Evolutionary conservation across 1,140 invertebrate species (phyloP), one percentile per base, ranked within the genome.

Genomic region (Gryon sp.): DNA sequence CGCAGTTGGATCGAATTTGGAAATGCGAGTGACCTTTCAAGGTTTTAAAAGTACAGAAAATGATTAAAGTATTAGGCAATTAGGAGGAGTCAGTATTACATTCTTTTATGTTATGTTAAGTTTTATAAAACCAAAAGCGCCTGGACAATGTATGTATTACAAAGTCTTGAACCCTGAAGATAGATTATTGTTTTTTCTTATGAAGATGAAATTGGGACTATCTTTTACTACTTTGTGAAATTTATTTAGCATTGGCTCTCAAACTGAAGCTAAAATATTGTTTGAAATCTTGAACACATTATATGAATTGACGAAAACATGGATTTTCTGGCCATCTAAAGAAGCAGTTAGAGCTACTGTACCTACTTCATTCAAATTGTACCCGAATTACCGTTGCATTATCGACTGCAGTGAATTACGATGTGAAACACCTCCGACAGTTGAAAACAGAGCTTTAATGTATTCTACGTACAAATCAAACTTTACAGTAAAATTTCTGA

Each of bases 31-130:
- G 3, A 0, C n/a, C 7, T 68, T 68, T 30, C 28, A 38, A 46
- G 50, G 63, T 28, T 68, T 38, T 30, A 20, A 18, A 26, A 28
- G 20, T 32, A 38, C 57, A 14, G 20, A 11, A 26, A 15, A 20
- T 7, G 32, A 68, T 38, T 28, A 34, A 28, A 38, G 18, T 19
- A 68, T 68, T 50, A 68, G 48, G 8, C 40, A 46, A 36, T 46
- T 68, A 6, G 32, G 28, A 46, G 50, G 50, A 24, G 11, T 57
- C 6, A 28, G 12, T 16, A 5, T 48, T 24, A 4, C 2, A 12
- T 68, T 68, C 30, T 50, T 68, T 57, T 20, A 0, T 9, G 40
- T 45, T 36, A n/a, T 40, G 1, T 24, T 57, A 7, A 5, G 8
- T 2, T 57, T 41, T 6, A 43, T 41, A 6, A 28, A 19, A 30